phyloP scores from a whole-genome alignment of 2,888 invertebrate species.

The Masnerella sp. region DNA sequence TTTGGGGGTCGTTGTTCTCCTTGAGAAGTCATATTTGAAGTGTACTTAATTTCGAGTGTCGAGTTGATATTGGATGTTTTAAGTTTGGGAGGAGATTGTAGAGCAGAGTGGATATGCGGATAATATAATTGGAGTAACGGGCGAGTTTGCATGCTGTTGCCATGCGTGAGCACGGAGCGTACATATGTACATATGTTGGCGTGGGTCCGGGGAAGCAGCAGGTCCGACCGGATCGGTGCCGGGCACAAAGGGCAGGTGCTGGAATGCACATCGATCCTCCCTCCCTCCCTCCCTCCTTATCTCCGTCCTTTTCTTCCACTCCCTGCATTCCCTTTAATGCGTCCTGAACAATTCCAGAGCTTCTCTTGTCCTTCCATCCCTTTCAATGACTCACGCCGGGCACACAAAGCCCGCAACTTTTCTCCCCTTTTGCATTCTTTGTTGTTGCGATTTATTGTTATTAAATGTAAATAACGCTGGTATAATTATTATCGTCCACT shows the following conservation, averaged over 20 bases:
- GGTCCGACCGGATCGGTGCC: constrained; percentile 43
- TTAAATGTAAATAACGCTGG: constrained; percentile 33
- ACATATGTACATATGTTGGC: constrained; percentile 41
- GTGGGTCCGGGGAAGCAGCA: constrained; percentile 40
- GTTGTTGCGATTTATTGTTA: constrained; percentile 31
- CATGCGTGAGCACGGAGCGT: constrained; percentile 23
- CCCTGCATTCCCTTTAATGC: constrained; percentile 42
- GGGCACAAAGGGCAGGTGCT: constrained; percentile 70
- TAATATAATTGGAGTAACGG: constrained; percentile 35
- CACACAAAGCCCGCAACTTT: constrained; percentile 35
- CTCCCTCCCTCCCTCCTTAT: constrained; percentile 24
- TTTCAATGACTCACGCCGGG: constrained; percentile 44
- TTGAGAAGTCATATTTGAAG: too few relatives aligned
- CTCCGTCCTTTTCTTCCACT: constrained; percentile 13
- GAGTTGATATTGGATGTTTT: too few relatives aligned
- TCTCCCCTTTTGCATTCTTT: constrained; percentile 25
- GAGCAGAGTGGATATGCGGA: too few relatives aligned
- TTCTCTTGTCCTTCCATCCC: too few relatives aligned
- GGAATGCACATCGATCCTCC: constrained; percentile 71
- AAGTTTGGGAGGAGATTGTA: too few relatives aligned
- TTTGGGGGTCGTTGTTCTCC: too few relatives aligned
- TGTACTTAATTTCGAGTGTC: too few relatives aligned
- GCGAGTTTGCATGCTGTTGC: constrained; percentile 26
- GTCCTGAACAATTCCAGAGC: constrained; percentile 48
- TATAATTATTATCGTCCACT: constrained; percentile 41